Evolutionary conservation across 2,888 invertebrate species (phyloP).

Genomic region (Drosophila affinis): DNA sequence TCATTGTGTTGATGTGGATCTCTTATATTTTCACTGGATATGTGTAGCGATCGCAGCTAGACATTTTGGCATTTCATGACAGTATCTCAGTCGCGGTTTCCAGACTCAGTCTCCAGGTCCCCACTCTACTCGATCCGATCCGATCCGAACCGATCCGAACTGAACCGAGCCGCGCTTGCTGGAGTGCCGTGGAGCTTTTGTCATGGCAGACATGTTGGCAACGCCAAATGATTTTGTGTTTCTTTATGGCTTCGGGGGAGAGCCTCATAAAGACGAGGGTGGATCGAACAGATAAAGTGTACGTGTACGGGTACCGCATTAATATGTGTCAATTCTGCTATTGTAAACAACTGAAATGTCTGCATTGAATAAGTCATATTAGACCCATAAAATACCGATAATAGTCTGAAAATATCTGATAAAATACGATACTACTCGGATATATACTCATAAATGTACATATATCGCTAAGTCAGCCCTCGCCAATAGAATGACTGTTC

Average conservation of each 20-base stretch:
- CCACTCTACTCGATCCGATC: constrained; percentile 19
- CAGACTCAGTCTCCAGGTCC: constrained; percentile 37
- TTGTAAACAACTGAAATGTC: no score
- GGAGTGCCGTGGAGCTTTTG: constrained; percentile 55
- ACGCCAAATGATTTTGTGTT: constrained; percentile 70
- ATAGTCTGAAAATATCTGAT: no score
- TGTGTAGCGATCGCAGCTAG: constrained; percentile 72
- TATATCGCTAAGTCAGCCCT: constrained; percentile 1
- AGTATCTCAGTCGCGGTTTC: constrained; percentile 63
- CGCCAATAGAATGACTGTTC: constrained; percentile 25
- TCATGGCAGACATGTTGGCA: constrained; percentile 79
- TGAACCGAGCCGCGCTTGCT: constrained; percentile 4
- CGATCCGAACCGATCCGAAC: constrained; percentile 21
- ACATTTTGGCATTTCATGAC: constrained; percentile 79
- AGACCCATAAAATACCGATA: no score
- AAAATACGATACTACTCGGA: no score
- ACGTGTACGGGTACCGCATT: no score
- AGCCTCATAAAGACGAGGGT: constrained; percentile 51
- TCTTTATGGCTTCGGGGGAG: constrained; percentile 51
- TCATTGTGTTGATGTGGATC: constrained; percentile 64
- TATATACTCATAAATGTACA: no score
- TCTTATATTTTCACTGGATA: constrained; percentile 39
- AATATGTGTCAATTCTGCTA: not conserved
- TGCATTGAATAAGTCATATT: no score
- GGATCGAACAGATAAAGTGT: not conserved